A percentile compares a stretch with the other conserved stretches of the same genome.
phyloP scores from a whole-genome alignment of 2,797 vertebrate species.

The Artibeus lituratus region DNA sequence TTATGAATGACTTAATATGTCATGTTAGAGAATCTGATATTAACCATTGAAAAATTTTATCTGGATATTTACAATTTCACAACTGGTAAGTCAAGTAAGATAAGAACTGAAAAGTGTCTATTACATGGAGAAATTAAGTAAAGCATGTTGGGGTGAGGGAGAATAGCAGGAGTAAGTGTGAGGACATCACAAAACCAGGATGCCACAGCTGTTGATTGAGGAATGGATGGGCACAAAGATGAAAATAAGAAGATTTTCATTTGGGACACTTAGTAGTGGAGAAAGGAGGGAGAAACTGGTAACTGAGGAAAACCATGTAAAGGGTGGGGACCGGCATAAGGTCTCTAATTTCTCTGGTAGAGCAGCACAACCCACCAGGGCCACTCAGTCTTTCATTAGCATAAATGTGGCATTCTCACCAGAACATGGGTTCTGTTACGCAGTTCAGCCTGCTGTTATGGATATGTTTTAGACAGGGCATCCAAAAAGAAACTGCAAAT shows the following conservation, averaged over 20 bases:
- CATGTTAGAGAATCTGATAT: neutral
- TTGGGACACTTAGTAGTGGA: neutral
- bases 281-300: neutral
- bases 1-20: neutral
- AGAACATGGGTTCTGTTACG: neutral
- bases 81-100: neutral
- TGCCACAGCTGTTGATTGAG: neutral
- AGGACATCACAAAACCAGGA: neutral
- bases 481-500: neutral
- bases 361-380: neutral
- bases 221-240: neutral
- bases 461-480: neutral
- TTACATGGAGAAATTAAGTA: neutral
- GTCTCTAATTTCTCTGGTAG: neutral
- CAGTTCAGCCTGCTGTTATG: neutral
- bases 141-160: rapidly evolving
- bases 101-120: neutral
- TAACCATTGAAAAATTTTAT: neutral
- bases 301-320: neutral
- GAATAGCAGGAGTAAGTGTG: neutral
- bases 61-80: neutral
- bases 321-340: neutral
- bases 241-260: neutral
- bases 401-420: neutral
- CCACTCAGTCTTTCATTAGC: neutral